Evolutionary conservation across 1,140 invertebrate species (phyloP), one percentile per base, ranked within the genome.

Genomic region (Brachionus sp.): DNA sequence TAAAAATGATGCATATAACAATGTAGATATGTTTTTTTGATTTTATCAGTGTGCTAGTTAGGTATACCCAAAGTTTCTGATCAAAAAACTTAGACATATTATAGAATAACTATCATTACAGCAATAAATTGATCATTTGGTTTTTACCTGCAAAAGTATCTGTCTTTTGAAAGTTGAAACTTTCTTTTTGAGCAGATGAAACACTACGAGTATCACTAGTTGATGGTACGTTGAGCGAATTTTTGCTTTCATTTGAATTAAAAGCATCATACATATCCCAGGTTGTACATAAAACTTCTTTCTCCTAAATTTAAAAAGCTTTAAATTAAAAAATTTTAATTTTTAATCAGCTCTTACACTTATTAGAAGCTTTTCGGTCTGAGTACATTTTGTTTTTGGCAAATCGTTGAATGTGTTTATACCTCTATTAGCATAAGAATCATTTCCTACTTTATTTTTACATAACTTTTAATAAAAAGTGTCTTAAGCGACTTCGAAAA

Each of bases 361-460:
- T 75, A 85, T 85, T 16, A 66, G 66, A 23, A 88, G 86, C 78
- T 86, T 87, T 37, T 68, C 85, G 7, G 88, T 89, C 80, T 88
- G 86, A 16, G 88, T 84, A 70, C 84, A 84, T 84, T 89, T 88
- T 66, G 85, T 75, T 84, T 89, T 89, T n/a, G 84, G 86, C 77
- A 87, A 86, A 82, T 89, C 87, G 86, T 89, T 89, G 70, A 88
- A 89, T 16, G 88, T 88, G 80, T 88, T 88, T 86, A 89, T 88
- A 29, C 86, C 87, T 84, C 87, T 84, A 78, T 88, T 87, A 19
- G 85, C 85, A 84, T 88, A 89, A 19, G 86, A 68, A 82, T 89
- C 88, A 86, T 89, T 89, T 5, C 88, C 88, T 73, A 85, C 85
- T 82, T 87, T 86, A 29, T 84, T 87, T 77, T 88, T 88, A 23